Evolutionary conservation across 2,113 vertebrate species (phyloP), one percentile per base, ranked within the genome.

Genomic region (Apodemus speciosus): DNA sequence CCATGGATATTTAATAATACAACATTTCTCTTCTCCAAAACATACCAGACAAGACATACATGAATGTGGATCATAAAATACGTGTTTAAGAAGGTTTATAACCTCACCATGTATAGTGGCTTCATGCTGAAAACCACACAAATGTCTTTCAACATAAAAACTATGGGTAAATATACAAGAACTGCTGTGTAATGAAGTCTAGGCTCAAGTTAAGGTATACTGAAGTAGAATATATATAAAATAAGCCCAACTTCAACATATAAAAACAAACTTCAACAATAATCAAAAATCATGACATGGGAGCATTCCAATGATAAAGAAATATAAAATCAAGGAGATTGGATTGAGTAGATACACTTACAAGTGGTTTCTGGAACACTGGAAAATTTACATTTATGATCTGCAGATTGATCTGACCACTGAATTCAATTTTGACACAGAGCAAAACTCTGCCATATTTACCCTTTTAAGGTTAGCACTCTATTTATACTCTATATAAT

Each of bases 291-390:
- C 7, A 71, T 20, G 43, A 51, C 3, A 46, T 3, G 4, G 2
- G 2, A 5, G 9, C 5, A 6, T 86, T 68, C 4, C 11, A 46
- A 62, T 7, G 9, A n/a, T 64, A 64, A 46, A 5, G 1, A 3
- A 15, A 46, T 23, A 49, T 21, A 23, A 49, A 51, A 49, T 38
- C 11, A 38, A 62, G 13, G 23, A 49, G 9, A 46, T 0, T 60
- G 15, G 13, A 38, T 21, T 23, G 43, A 53, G 14, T 18, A 4
- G 27, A 73, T 3, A 21, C 0, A 27, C 4, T 1, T 1, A 7
- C 4, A 46, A 49, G 83, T 68, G 9, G 0, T 23, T 49, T 56
- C 16, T 3, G 2, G 11, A 40, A 1, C 2, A 32, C 2, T 11
- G 35, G 13, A 3, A 3, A 30, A 49, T 2, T 11, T 72, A 6